Conservation (phyloP, 1,140 invertebrate genomes). For the Drosophila ananassae region DNA sequence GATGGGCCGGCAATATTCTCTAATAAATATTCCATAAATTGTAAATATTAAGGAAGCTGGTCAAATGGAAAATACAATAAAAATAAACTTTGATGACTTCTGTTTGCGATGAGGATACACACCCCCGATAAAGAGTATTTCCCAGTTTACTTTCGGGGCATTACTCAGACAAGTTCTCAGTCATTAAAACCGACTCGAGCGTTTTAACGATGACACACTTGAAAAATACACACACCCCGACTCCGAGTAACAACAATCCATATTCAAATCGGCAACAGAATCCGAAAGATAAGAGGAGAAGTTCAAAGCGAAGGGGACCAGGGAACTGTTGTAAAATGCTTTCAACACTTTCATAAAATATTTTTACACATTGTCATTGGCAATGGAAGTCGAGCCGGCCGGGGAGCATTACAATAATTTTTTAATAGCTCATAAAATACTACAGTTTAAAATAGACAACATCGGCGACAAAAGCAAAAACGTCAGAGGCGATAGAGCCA, state of each 20-base stretch:
- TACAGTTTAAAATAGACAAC: conserved; percentile 59
- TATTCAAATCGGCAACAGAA: conserved; percentile 55
- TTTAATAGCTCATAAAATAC: conserved; percentile 73
- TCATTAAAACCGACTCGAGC: conserved; percentile 51
- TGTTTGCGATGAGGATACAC: too few relatives aligned
- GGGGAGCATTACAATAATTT: conserved; percentile 68
- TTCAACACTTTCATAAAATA: conserved; percentile 71
- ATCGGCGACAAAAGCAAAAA: conserved; percentile 25
- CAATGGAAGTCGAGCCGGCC: conserved; percentile 31
- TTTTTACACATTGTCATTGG: conserved; percentile 75
- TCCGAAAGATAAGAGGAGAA: conserved; percentile 56
- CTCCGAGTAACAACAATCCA: conserved; percentile 39
- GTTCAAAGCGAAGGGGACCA: conserved; percentile 12
- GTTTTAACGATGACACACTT: conserved; percentile 75
- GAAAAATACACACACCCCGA: conserved; percentile 14
- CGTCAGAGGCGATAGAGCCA: conserved; percentile 6
- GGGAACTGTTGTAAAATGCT: conserved; percentile 47
- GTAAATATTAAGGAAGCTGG: background rate
- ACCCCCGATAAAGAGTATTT: conserved; percentile 44
- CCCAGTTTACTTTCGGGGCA: conserved; percentile 10
- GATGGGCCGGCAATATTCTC: background rate
- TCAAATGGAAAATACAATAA: conserved; percentile 1
- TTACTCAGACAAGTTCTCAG: conserved; percentile 27
- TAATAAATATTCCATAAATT: background rate
- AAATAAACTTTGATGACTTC: background rate